phyloP scores from a whole-genome alignment of 2,797 vertebrate genomes.

The Spinus olivaceus region DNA sequence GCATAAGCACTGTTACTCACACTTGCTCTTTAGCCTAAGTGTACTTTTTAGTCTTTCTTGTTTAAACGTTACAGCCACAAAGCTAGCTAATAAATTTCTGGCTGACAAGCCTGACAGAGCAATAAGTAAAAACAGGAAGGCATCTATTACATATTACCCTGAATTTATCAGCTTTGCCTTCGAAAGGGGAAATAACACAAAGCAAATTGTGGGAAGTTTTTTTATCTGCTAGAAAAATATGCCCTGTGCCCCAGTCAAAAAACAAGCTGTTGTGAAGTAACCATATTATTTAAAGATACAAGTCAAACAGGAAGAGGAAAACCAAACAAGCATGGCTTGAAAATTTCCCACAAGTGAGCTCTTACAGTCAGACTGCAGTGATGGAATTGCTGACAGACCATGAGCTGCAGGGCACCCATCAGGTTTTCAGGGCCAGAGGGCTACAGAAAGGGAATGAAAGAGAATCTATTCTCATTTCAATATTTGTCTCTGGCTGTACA shows the following conservation, averaged over 20 bases:
- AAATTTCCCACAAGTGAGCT: conserved; percentile 72
- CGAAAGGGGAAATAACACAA: conserved; percentile 80
- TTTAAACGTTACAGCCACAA: conserved; percentile 56
- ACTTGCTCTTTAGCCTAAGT: neutral
- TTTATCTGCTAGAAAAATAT: conserved; percentile 80
- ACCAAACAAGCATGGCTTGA: conserved; percentile 73
- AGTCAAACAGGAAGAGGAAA: conserved; percentile 80
- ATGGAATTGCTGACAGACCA: conserved; percentile 23
- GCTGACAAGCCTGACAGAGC: conserved; percentile 64
- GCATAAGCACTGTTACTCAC: neutral
- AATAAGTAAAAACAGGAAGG: conserved; percentile 81
- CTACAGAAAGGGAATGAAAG: neutral
- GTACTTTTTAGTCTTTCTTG: neutral
- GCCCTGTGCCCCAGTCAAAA: conserved; percentile 69
- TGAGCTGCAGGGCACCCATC: neutral
- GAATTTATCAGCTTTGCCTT: conserved; percentile 71
- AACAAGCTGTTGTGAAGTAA: conserved; percentile 77
- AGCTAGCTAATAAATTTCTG: conserved; percentile 54
- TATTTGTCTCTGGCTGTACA: accelerated
- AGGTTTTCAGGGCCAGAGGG: neutral
- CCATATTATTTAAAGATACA: conserved; percentile 75
- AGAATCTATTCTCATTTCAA: neutral
- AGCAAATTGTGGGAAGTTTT: conserved; percentile 77
- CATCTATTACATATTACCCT: conserved; percentile 69
- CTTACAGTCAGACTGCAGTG: conserved; percentile 6